These are phyloP conservation scores for Morbakka virulenta DNA, from an alignment of 30 jellyfish, hydroid and myxozoan genomes.

Conservation along the genomic window DNA sequence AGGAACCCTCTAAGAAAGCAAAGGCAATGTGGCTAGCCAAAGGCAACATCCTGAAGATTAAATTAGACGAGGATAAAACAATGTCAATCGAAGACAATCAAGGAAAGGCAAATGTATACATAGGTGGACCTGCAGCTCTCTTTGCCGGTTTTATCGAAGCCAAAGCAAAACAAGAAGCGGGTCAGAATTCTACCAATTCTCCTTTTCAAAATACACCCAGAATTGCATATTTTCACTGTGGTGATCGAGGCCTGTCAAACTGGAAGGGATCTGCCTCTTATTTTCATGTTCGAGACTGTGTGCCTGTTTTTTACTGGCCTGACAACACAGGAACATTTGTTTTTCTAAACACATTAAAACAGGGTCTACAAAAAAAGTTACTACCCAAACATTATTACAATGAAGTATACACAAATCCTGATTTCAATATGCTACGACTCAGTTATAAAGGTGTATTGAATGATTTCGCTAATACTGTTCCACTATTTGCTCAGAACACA, in stretches of 20 bases:
- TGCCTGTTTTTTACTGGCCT: constrained; percentile 7
- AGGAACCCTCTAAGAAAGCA: background rate
- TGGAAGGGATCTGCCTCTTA: constrained; percentile 2
- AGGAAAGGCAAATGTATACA: background rate
- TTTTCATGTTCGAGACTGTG: background rate
- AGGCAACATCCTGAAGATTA: background rate
- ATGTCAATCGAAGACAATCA: background rate
- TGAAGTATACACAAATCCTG: background rate
- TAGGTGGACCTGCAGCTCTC: constrained; percentile 2
- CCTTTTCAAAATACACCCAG: background rate
- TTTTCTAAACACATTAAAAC: background rate
- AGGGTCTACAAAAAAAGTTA: background rate
- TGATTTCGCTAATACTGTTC: background rate
- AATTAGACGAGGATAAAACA: background rate
- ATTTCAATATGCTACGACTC: background rate
- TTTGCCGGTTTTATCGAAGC: background rate
- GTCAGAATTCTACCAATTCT: background rate
- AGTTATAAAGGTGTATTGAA: background rate
- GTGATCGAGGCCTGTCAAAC: background rate
- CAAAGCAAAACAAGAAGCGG: background rate
- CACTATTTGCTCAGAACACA: background rate
- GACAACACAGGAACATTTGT: background rate
- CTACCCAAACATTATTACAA: background rate
- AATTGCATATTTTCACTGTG: background rate
- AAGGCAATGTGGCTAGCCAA: background rate